Evolutionary conservation across 2,888 invertebrate genomes (phyloP).

Genomic region (Ypsolopha sequella): DNA sequence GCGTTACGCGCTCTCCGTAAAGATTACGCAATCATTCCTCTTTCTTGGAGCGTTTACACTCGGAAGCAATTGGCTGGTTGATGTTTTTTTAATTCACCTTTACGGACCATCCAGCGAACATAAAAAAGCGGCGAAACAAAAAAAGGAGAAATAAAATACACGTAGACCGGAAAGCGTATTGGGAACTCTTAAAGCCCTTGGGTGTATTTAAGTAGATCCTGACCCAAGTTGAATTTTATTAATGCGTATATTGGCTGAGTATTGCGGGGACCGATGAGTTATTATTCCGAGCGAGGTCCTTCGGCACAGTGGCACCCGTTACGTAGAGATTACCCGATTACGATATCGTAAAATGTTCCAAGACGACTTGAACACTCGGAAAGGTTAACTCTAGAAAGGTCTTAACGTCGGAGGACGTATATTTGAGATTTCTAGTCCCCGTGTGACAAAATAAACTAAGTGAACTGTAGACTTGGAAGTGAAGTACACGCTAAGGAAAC

Average conservation of each 20-base stretch:
- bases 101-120: conserved; percentile 20
- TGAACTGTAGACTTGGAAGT: conserved; percentile 21
- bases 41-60: conserved; percentile 1
- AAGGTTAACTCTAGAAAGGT: background rate
- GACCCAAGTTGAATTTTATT: conserved; percentile 24
- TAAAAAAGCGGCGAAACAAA: conserved; percentile 26
- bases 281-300: conserved; percentile 24
- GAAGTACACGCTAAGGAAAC: conserved; percentile 32
- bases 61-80: conserved; percentile 21
- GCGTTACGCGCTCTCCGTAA: background rate
- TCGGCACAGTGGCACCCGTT: conserved; percentile 19
- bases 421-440: background rate
- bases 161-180: conserved; percentile 13
- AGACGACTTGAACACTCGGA: background rate
- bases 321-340: conserved; percentile 30
- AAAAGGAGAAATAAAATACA: conserved; percentile 22
- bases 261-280: conserved; percentile 32
- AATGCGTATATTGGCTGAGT: conserved; percentile 28
- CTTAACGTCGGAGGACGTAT: background rate
- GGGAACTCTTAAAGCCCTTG: conserved; percentile 17
- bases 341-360: conserved; percentile 21
- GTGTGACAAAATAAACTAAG: conserved; percentile 36
- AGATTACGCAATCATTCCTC: conserved; percentile 5
- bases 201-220: conserved; percentile 24
- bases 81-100: conserved; percentile 30